Conservation (phyloP, 2,797 vertebrate genomes). For the Anas capensis region DNA sequence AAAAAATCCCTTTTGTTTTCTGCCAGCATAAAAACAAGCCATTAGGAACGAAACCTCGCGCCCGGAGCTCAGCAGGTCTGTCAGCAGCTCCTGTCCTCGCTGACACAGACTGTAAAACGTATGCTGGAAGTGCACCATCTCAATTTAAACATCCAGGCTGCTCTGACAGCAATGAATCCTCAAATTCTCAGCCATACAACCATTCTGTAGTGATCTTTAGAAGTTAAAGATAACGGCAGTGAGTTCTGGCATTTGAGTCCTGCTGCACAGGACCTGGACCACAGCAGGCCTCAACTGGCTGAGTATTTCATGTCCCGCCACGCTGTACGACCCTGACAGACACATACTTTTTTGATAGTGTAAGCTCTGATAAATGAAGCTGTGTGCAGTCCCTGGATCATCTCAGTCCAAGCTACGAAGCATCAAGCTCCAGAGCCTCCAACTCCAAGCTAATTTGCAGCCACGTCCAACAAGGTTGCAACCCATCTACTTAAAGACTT, state of each 20-base stretch:
- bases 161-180: neutral
- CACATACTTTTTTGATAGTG: neutral
- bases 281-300: neutral
- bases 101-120: neutral
- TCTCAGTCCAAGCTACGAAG: neutral
- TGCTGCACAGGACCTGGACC: neutral
- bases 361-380: neutral
- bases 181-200: rapidly evolving
- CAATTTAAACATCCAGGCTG: neutral
- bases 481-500: neutral
- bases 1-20: neutral
- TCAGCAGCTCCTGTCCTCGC: neutral
- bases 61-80: neutral
- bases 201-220: rapidly evolving
- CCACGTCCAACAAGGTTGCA: neutral
- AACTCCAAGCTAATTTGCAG: neutral
- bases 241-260: neutral
- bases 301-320: neutral
- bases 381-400: neutral
- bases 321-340: rapidly evolving
- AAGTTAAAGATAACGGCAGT: neutral
- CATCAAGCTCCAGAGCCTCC: neutral
- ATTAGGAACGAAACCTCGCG: neutral
- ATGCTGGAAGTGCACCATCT: neutral
- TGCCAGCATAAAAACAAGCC: neutral